These are phyloP conservation scores for Polydesmus complanatus DNA, from an alignment of 2,888 invertebrate genomes.

Conservation along the genomic window DNA sequence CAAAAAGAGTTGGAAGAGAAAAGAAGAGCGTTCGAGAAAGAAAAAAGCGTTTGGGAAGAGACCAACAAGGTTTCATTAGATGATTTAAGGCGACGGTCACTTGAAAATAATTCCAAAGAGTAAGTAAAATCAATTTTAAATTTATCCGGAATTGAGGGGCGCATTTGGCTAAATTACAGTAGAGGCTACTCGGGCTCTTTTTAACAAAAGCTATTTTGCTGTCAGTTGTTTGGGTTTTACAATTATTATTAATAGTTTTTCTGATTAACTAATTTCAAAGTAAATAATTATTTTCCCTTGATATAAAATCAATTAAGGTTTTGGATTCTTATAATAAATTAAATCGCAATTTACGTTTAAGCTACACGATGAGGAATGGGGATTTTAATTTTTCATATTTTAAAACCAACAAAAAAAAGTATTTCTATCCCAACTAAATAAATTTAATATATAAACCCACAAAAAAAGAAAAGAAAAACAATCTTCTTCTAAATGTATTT, in stretches of 20 bases:
- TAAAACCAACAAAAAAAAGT: too few species aligned
- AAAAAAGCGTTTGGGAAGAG: slow-evolving; percentile 79
- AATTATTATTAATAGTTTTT: neutral
- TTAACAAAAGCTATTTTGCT: neutral
- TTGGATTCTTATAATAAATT: too few species aligned
- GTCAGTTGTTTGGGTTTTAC: neutral
- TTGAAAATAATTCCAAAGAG: slow-evolving; percentile 62
- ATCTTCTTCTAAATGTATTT: neutral
- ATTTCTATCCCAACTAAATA: too few species aligned
- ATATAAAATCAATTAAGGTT: too few species aligned
- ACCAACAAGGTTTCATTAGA: slow-evolving; percentile 76
- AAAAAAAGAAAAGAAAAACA: too few species aligned
- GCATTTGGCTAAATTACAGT: slow-evolving; percentile 5
- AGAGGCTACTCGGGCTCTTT: neutral
- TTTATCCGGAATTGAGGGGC: neutral
- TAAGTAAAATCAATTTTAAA: slow-evolving; percentile 36
- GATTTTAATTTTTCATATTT: too few species aligned
- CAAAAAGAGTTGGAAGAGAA: slow-evolving; percentile 84
- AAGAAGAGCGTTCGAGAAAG: slow-evolving; percentile 65
- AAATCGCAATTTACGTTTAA: too few species aligned
- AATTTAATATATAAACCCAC: too few species aligned
- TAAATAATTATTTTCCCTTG: too few species aligned
- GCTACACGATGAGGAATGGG: too few species aligned
- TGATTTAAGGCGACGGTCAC: slow-evolving; percentile 58
- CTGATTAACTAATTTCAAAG: neutral